A percentile compares a stretch with the other conserved stretches of the same genome.
phyloP scores from a whole-genome alignment of 2,113 vertebrate species.

The Lota lota region DNA sequence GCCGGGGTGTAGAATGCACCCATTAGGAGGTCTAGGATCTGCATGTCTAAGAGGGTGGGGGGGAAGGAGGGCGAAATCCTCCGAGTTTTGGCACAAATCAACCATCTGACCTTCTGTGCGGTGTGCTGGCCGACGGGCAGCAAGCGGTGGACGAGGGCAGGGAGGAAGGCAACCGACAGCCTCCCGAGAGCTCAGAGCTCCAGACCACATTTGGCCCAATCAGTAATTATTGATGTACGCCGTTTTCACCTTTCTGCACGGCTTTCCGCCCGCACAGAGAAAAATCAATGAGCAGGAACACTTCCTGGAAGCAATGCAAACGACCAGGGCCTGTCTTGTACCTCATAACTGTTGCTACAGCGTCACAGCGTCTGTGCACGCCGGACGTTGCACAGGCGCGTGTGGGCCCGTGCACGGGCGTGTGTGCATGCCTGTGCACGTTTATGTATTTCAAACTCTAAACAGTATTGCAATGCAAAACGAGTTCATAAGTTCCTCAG shows the following conservation, averaged over 20 bases:
- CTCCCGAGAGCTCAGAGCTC: constrained; percentile 37
- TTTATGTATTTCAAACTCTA: not conserved
- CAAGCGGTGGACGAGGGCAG: constrained; percentile 47
- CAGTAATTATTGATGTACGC: constrained; percentile 45
- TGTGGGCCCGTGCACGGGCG: not conserved
- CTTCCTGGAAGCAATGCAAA: not conserved
- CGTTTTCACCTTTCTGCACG: constrained; percentile 48
- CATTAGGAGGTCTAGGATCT: constrained; percentile 70
- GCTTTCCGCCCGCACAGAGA: constrained; percentile 14
- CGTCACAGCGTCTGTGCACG: too few relatives aligned
- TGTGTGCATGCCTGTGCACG: not conserved
- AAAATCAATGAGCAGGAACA: constrained; percentile 28
- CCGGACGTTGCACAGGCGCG: not conserved
- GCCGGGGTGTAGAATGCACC: constrained; percentile 72
- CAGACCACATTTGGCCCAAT: constrained; percentile 48
- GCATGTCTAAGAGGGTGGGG: constrained; percentile 67
- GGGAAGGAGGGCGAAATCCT: constrained; percentile 59
- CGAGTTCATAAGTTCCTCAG: too few relatives aligned
- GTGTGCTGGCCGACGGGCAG: constrained; percentile 63
- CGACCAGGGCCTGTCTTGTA: not conserved
- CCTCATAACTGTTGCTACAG: too few relatives aligned
- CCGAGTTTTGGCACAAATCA: constrained; percentile 70
- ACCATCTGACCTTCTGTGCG: constrained; percentile 75
- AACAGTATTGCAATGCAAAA: too few relatives aligned
- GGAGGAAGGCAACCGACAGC: constrained; percentile 47